phyloP scores from a whole-genome alignment of 2,797 vertebrate genomes.

The Karalla daura region DNA sequence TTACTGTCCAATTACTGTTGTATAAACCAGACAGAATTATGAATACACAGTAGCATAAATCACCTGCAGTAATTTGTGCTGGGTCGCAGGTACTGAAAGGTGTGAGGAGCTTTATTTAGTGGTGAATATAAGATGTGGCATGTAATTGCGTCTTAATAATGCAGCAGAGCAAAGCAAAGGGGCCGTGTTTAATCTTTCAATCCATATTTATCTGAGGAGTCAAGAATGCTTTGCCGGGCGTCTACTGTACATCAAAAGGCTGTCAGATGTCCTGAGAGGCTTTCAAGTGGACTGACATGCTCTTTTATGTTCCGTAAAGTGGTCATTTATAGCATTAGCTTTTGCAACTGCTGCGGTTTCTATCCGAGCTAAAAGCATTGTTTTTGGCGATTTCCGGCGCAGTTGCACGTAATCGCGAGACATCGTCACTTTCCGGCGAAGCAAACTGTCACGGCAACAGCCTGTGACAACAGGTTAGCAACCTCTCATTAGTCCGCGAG shows the following conservation, averaged over 20 bases:
- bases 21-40: conserved; percentile 53
- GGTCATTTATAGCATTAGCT: conserved; percentile 69
- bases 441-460: conserved; percentile 65
- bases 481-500: conserved; percentile 76
- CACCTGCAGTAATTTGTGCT: conserved; percentile 48
- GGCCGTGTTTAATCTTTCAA: conserved; percentile 84
- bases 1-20: conserved; percentile 76
- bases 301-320: conserved; percentile 77
- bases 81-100: conserved; percentile 64
- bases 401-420: conserved; percentile 4
- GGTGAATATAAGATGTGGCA: conserved; percentile 58
- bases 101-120: conserved; percentile 57
- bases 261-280: conserved; percentile 86
- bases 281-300: conserved; percentile 72
- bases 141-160: conserved; percentile 74
- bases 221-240: conserved; percentile 77
- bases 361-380: background rate
- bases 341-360: conserved; percentile 32
- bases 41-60: conserved; percentile 56
- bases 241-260: conserved; percentile 83
- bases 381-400: conserved; percentile 17
- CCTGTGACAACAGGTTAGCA: conserved; percentile 79
- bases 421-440: background rate
- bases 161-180: conserved; percentile 59
- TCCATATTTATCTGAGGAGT: conserved; percentile 85